A percentile compares a stretch with the other conserved stretches of the same genome.
Evolutionary conservation across 2,797 vertebrate genomes (phyloP).

Genomic region (Chaetophractus vellerosus): DNA sequence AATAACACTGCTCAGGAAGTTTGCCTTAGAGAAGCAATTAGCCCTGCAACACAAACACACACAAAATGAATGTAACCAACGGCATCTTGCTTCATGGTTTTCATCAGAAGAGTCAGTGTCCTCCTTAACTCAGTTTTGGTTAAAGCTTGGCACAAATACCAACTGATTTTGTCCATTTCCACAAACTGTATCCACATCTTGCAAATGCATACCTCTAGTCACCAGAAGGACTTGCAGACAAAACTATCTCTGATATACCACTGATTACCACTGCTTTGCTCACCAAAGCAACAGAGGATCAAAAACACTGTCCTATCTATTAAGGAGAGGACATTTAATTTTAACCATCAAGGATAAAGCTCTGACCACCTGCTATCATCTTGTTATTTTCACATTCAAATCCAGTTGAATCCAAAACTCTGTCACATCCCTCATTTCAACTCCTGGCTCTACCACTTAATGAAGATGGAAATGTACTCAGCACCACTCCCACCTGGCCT

Average conservation of each 20-base stretch:
- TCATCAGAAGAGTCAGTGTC: not conserved
- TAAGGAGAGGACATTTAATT: constrained; percentile 31
- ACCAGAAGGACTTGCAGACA: not conserved
- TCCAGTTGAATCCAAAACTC: constrained; percentile 29
- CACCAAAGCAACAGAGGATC: not conserved
- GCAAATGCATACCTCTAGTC: not conserved
- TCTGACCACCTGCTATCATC: not conserved
- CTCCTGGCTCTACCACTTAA: not conserved
- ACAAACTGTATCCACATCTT: not conserved
- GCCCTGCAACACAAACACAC: not conserved
- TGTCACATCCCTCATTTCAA: not conserved
- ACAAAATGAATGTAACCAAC: not conserved
- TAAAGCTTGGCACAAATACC: not conserved
- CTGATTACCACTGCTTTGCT: not conserved
- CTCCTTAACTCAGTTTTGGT: not conserved
- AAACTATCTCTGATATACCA: not conserved
- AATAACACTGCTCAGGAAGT: constrained; percentile 22
- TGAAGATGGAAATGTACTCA: not conserved
- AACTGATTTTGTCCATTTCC: not conserved
- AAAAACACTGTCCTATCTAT: not conserved
- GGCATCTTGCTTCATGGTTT: not conserved
- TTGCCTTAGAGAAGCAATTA: not conserved
- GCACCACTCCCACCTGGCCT: accelerated
- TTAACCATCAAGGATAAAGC: constrained; percentile 30
- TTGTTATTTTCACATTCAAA: constrained; percentile 50